phyloP scores from a whole-genome alignment of 2,113 vertebrate species.

The Pseudorasbora parva region DNA sequence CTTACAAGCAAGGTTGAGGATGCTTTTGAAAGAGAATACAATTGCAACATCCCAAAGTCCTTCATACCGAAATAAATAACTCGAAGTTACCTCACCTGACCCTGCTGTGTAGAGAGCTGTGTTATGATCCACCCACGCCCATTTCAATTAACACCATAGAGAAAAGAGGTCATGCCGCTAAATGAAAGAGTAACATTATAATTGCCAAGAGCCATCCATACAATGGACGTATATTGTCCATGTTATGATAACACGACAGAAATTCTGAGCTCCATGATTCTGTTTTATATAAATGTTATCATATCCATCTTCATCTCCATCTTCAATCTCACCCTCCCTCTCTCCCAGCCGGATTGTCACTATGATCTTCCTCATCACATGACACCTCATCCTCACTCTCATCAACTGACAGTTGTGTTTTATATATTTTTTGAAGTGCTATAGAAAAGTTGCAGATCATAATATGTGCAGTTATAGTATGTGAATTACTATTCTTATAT shows the following conservation, averaged over 20 bases:
- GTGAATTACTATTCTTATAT: too few relatives aligned
- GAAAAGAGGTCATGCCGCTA: conserved; percentile 23
- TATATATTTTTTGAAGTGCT: too few relatives aligned
- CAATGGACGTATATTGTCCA: neutral
- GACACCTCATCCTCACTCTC: too few relatives aligned
- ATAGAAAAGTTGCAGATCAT: too few relatives aligned
- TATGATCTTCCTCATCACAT: too few relatives aligned
- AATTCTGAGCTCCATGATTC: neutral
- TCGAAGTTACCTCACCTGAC: conserved; percentile 24
- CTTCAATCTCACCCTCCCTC: too few relatives aligned
- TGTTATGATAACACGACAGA: neutral
- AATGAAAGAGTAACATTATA: conserved; percentile 16
- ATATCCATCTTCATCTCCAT: too few relatives aligned
- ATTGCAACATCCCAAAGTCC: neutral
- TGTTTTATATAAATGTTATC: neutral
- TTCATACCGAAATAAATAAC: conserved; percentile 14
- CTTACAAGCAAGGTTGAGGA: conserved; percentile 1
- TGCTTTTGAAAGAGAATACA: conserved; percentile 13
- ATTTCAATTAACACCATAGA: conserved; percentile 8
- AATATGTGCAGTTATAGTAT: too few relatives aligned
- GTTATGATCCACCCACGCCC: neutral
- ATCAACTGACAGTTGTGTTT: too few relatives aligned
- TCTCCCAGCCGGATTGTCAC: too few relatives aligned
- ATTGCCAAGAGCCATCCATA: conserved; percentile 16
- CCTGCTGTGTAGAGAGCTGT: conserved; percentile 5